Base-by-base conservation (phyloP, 1,140 invertebrate genomes). In the Eumeta japonica region DNA sequence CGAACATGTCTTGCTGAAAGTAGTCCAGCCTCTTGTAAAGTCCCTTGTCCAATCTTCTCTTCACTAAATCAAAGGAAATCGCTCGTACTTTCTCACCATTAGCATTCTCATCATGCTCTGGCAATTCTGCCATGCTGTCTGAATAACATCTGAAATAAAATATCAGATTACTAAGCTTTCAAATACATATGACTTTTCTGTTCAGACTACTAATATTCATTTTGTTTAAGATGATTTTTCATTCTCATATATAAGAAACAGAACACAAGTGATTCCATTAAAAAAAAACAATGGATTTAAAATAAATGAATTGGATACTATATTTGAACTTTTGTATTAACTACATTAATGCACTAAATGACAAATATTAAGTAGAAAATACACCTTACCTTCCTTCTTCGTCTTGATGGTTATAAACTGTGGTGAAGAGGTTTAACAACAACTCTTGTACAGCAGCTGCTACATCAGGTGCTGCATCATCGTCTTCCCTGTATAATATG, bases 1-100 rank as follows among this genome's bases (percentile, higher is more conserved):
- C 82, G 64, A 99, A 98, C 51, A 98, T 84, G 61, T 98, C 96
- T 57, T 95, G 92, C 77, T 99, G 97, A 67, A 98, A 98, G 31
- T 86, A 80, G 70, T 99, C 96, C 17, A 99, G 68, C 14, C 97
- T 79, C 48, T 89, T 87, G 62, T 98, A 98, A 10, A 92, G 80
- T 4, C 92, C 90, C 58, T 88, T 83, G 60, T 94, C 90, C 11
- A 94, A 67, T 3, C 90, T 75, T 10, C 90, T 76, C 60, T 94
- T 94, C 17, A 94, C 89, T 17, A 93, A 67, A 65, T 94, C 90
- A 38, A 94, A 70, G 0, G 89, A 92, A 13, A 94, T 76, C 0
- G 85, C 89, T 19, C 90, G 81, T 5, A 88, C 68, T 48, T 87
- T 90, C 34, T 62, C 59, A 35, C 70, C 75, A 37, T 60, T 64